Percentiles rank a stretch among this genome's conserved stretches.
Evolutionary conservation across 2,888 invertebrate species (phyloP).

Genomic region (Drosophila nigricruria): DNA sequence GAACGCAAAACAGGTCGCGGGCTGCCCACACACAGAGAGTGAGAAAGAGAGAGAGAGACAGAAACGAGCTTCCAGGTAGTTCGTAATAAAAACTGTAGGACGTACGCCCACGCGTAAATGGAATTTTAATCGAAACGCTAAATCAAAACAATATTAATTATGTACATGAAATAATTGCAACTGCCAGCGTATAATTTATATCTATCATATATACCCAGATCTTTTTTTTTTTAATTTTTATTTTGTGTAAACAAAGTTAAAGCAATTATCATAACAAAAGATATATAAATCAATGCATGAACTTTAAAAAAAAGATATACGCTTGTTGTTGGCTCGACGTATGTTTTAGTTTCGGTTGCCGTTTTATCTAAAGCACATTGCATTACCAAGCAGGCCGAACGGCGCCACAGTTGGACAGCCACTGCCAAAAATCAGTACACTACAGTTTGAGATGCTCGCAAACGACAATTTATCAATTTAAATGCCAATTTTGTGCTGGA

Average conservation of each 20-base stretch:
- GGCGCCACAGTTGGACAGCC: constrained; percentile 20
- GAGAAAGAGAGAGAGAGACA: constrained; percentile 11
- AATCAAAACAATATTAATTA: constrained; percentile 56
- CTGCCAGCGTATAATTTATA: constrained; percentile 42
- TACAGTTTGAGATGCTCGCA: constrained; percentile 14
- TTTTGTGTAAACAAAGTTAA: constrained; percentile 35
- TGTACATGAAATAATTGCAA: constrained; percentile 19
- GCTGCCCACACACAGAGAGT: constrained; percentile 38
- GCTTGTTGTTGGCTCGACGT: neutral
- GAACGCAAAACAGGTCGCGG: constrained; percentile 44
- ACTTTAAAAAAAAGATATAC: constrained; percentile 8
- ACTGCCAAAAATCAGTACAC: neutral
- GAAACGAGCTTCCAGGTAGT: constrained; percentile 29
- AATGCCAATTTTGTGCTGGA: constrained; percentile 3
- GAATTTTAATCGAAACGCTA: constrained; percentile 47
- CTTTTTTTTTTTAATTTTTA: neutral
- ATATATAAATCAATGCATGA: constrained; percentile 40
- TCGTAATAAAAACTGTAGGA: constrained; percentile 14
- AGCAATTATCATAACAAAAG: constrained; percentile 33
- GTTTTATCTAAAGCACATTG: constrained; percentile 30
- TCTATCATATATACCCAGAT: constrained; percentile 17
- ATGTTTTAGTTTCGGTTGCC: constrained; percentile 11
- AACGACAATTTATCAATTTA: constrained; percentile 7
- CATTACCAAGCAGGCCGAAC: constrained; percentile 18
- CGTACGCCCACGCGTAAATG: constrained; percentile 43